Conservation (phyloP, 2,113 vertebrate genomes). For the Sigmodon hispidus region DNA sequence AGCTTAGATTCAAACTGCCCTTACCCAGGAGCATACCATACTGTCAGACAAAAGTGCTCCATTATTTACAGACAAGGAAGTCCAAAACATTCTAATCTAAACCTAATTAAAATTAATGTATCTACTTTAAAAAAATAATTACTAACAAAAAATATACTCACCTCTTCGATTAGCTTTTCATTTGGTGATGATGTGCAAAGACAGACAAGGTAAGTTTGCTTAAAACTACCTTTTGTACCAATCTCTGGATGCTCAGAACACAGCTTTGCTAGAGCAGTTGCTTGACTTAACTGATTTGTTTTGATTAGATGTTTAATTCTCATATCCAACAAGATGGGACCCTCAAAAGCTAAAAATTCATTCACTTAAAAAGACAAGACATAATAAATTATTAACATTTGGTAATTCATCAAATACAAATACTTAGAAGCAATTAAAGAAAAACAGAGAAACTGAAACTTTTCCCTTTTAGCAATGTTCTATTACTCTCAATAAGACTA, state of each 20-base stretch:
- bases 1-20: slow-evolving; percentile 39
- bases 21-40: slow-evolving; percentile 32
- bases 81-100: slow-evolving; percentile 43
- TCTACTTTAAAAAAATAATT: slow-evolving; percentile 65
- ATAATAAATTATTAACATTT: slow-evolving; percentile 80
- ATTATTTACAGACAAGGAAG: slow-evolving; percentile 11
- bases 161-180: slow-evolving; percentile 95
- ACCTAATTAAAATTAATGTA: slow-evolving; percentile 52
- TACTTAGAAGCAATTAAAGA: neutral
- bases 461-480: neutral
- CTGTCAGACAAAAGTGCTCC: neutral
- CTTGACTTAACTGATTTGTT: slow-evolving; percentile 89
- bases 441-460: slow-evolving; percentile 31
- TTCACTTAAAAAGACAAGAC: slow-evolving; percentile 89
- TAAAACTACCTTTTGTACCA: slow-evolving; percentile 91
- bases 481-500: neutral
- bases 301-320: slow-evolving; percentile 97
- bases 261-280: slow-evolving; percentile 92
- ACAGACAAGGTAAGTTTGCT: slow-evolving; percentile 96
- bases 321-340: slow-evolving; percentile 93
- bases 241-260: slow-evolving; percentile 92
- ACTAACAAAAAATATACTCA: slow-evolving; percentile 84
- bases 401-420: slow-evolving; percentile 64
- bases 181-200: slow-evolving; percentile 93
- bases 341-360: slow-evolving; percentile 93